phyloP scores from a whole-genome alignment of 1,140 invertebrate species.

The Drosophila simulans region DNA sequence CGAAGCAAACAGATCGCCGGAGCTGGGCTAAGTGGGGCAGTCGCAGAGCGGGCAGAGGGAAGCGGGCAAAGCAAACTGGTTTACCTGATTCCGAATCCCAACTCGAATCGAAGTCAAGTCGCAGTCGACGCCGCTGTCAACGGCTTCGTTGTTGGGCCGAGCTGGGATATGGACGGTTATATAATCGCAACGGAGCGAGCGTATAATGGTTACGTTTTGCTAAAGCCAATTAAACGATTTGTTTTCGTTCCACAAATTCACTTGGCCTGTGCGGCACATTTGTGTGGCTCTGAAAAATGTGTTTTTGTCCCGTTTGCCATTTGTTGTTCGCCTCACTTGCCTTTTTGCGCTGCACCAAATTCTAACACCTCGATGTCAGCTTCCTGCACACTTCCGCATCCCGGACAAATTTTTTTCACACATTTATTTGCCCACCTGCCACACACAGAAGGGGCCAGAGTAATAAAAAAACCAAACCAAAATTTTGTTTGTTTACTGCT shows the following conservation, averaged over 20 bases:
- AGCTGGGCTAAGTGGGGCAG: slow-evolving; percentile 62
- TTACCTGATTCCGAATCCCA: slow-evolving; percentile 23
- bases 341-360: slow-evolving; percentile 55
- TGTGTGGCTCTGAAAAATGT: slow-evolving; percentile 48
- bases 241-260: slow-evolving; percentile 79
- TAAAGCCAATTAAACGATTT: slow-evolving; percentile 81
- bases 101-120: background rate
- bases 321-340: slow-evolving; percentile 12
- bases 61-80: slow-evolving; percentile 44
- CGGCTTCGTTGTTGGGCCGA: slow-evolving; percentile 67
- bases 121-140: slow-evolving; percentile 55
- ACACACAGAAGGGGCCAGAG: slow-evolving; percentile 21
- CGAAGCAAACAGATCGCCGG: slow-evolving; percentile 41
- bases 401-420: slow-evolving; percentile 22
- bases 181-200: slow-evolving; percentile 59
- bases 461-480: slow-evolving; percentile 37
- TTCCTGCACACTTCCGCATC: slow-evolving; percentile 71
- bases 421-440: slow-evolving; percentile 58
- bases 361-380: slow-evolving; percentile 75
- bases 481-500: slow-evolving; percentile 54
- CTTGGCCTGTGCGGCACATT: slow-evolving; percentile 64
- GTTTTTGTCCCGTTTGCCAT: slow-evolving; percentile 21
- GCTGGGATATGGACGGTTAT: slow-evolving; percentile 55
- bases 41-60: slow-evolving; percentile 17
- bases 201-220: slow-evolving; percentile 78